These are phyloP conservation scores for Diachasmimorpha longicaudata DNA, from an alignment of 1,140 invertebrate species.

Conservation along the genomic window DNA sequence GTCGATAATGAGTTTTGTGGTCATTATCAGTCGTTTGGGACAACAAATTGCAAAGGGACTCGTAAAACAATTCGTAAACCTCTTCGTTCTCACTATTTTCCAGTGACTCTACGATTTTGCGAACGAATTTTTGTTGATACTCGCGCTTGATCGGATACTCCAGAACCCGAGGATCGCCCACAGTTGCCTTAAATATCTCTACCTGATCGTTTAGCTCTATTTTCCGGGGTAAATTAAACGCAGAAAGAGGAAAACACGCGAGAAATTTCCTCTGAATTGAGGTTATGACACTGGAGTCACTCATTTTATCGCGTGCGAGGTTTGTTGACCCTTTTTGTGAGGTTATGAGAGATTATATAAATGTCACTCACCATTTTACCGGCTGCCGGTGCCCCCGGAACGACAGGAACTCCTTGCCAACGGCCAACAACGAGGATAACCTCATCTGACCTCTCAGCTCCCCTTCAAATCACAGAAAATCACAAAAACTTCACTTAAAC, in stretches of 20 bases:
- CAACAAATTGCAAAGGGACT: slow-evolving; percentile 53
- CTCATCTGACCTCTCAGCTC: too few relatives aligned
- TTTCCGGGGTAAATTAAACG: neutral
- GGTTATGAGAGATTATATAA: too few relatives aligned
- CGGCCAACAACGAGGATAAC: too few relatives aligned
- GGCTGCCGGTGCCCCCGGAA: too few relatives aligned
- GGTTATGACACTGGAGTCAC: too few relatives aligned
- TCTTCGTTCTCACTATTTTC: slow-evolving; percentile 48
- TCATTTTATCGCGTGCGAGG: too few relatives aligned
- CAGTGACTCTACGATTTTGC: slow-evolving; percentile 36
- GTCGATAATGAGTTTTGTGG: slow-evolving; percentile 54
- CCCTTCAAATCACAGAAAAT: too few relatives aligned
- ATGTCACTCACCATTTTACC: too few relatives aligned
- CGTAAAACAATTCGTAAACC: slow-evolving; percentile 59
- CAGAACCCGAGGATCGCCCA: neutral
- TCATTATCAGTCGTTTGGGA: slow-evolving; percentile 25
- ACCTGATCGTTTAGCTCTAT: neutral
- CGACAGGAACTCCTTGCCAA: too few relatives aligned
- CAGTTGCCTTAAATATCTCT: neutral
- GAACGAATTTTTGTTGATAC: slow-evolving; percentile 6
- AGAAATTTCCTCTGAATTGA: slow-evolving; percentile 1
- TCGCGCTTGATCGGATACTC: slow-evolving; percentile 12
- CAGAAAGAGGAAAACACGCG: neutral
- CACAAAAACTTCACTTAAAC: too few relatives aligned
- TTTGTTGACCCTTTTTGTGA: too few relatives aligned